Percentiles rank a stretch among this genome's conserved stretches.
phyloP scores from a whole-genome alignment of 1,140 invertebrate species.

The Philopotamus ludificatus region DNA sequence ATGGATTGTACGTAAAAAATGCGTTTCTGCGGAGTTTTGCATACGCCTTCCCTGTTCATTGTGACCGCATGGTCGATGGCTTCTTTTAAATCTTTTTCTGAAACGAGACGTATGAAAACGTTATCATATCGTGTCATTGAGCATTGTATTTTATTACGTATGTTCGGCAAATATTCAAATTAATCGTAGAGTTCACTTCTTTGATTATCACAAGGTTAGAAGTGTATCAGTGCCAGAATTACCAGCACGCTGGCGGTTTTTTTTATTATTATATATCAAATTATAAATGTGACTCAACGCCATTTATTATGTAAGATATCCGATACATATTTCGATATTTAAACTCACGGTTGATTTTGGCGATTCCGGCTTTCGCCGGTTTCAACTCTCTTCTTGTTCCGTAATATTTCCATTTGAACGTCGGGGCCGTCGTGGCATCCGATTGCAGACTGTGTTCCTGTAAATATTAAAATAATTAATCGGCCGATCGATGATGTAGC shows the following conservation, averaged over 20 bases:
- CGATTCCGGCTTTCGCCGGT: too few species aligned
- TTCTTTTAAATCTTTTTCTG: slow-evolving; percentile 27
- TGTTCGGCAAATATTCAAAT: neutral
- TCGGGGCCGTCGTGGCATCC: too few species aligned
- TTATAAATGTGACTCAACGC: neutral
- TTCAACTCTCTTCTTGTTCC: too few species aligned
- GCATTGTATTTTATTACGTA: neutral
- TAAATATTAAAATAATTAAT: too few species aligned
- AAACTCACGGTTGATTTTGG: neutral
- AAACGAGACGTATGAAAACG: neutral
- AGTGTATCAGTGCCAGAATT: too few species aligned
- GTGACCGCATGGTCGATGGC: slow-evolving; percentile 14
- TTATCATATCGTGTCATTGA: neutral
- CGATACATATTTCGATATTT: neutral
- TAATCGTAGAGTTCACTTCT: neutral
- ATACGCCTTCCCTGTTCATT: slow-evolving; percentile 55
- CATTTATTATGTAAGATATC: neutral
- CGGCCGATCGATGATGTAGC: too few species aligned
- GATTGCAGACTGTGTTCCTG: too few species aligned
- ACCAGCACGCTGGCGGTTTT: too few species aligned
- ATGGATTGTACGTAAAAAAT: slow-evolving; percentile 61
- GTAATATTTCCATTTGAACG: too few species aligned
- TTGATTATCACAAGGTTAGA: neutral
- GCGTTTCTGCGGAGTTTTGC: slow-evolving; percentile 61
- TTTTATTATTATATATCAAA: too few species aligned